A percentile compares a stretch with the other conserved stretches of the same genome.
These are phyloP conservation scores for Archilochus colubris DNA, from an alignment of 2,113 vertebrate species.

Conservation along the genomic window DNA sequence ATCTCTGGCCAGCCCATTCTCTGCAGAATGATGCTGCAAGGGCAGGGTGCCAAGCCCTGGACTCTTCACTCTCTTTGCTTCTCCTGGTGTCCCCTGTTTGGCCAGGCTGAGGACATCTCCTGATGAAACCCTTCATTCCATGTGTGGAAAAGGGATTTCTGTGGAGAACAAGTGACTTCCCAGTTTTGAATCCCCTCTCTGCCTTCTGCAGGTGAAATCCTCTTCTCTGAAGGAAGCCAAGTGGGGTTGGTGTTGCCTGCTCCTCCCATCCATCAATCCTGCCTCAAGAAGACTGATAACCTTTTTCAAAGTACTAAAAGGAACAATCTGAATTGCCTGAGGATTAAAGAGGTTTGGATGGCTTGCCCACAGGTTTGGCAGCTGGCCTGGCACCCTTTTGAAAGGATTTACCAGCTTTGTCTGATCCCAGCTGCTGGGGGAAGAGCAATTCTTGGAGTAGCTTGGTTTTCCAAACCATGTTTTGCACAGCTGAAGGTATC, in stretches of 20 bases:
- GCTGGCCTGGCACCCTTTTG: not conserved
- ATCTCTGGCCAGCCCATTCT: not conserved
- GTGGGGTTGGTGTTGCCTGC: not conserved
- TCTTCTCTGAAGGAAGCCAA: not conserved
- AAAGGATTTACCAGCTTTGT: not conserved
- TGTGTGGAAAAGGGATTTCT: not conserved
- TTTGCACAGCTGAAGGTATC: not conserved
- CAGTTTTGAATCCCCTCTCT: not conserved
- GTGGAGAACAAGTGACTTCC: not conserved
- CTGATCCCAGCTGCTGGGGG: not conserved
- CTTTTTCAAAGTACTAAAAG: not conserved
- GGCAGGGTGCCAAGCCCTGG: not conserved
- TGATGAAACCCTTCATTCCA: not conserved
- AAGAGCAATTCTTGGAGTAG: not conserved
- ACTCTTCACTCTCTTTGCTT: not conserved
- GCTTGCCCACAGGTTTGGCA: not conserved
- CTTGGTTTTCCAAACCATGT: not conserved
- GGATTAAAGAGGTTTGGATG: conserved; percentile 25
- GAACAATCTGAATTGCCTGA: not conserved
- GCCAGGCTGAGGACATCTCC: not conserved
- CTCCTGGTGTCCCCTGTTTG: not conserved
- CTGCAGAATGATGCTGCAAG: not conserved
- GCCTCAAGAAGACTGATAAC: not conserved
- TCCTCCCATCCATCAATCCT: not conserved
- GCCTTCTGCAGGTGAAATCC: not conserved